phyloP scores from a whole-genome alignment of 2,888 invertebrate species.

The Limnephilus rhombicus region DNA sequence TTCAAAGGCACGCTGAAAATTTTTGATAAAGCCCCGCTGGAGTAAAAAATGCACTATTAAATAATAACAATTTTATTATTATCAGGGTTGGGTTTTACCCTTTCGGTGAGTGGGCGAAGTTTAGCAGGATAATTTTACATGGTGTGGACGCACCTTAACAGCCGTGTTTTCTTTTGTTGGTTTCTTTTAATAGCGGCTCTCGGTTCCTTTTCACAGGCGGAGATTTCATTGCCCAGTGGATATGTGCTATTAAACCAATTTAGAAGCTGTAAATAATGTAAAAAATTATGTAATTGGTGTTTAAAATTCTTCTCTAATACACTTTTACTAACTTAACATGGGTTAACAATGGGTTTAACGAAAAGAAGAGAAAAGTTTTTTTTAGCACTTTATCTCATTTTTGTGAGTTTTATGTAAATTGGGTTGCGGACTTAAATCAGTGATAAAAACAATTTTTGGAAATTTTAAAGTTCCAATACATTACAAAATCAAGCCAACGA shows the following conservation, averaged over 20 bases:
- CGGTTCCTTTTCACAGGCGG: constrained; percentile 18
- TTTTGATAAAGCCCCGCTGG: background rate
- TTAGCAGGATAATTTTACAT: background rate
- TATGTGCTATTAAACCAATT: background rate
- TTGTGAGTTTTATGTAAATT: background rate
- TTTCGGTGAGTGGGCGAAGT: background rate
- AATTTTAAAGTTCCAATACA: background rate
- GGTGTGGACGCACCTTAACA: constrained; percentile 49
- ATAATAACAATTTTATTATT: background rate
- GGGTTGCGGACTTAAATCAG: too few species aligned
- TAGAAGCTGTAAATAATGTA: background rate
- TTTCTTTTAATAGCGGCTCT: constrained; percentile 35
- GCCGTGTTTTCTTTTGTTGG: constrained; percentile 56
- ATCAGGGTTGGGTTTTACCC: background rate
- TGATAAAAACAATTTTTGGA: background rate
- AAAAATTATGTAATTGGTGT: background rate
- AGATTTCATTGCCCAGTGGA: constrained; percentile 26
- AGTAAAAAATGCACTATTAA: background rate
- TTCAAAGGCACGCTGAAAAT: background rate
- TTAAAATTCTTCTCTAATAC: too few species aligned
- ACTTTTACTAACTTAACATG: too few species aligned
- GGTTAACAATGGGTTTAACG: too few species aligned
- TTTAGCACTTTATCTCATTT: too few species aligned
- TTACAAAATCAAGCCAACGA: background rate
- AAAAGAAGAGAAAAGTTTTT: too few species aligned